Evolutionary conservation across 2,113 vertebrate genomes (phyloP), one percentile per base, ranked within the genome.

Genomic region (Sander vitreus): DNA sequence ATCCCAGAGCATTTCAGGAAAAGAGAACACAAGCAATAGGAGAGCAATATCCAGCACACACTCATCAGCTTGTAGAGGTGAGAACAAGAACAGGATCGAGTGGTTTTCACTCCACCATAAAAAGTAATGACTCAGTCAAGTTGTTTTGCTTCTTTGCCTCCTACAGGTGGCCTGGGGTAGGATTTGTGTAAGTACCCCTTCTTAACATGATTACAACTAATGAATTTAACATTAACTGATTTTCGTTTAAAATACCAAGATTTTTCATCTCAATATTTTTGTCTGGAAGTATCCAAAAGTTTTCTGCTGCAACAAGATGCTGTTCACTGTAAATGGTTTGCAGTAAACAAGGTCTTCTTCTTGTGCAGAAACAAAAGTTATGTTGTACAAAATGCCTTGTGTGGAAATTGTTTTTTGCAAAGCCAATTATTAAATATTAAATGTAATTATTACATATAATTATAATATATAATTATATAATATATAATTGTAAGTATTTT

Each of bases 1-100:
- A 63, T 68, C 67, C 45, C 85, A 86, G 91, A 95, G 91, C 89
- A 87, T 84, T 70, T 89, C 88, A 5, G 78, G 88, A 93, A 85
- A 85, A 84, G 90, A 92, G 68, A 93, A 89, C 87, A 54, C 36
- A 58, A 25, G 45, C 73, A 68, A 64, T 91, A 91, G 87, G 81
- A 60, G 72, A 83, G 89, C 89, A 91, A 92, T 93, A 93, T 93
- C 90, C 93, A 81, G 66, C 68, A 55, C 77, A 78, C 74, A 90
- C 91, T 84, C 47, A 57, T 85, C 87, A 91, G 89, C 82, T 86
- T 54, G 16, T 75, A 85, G 84, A 88, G 68, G 65, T 88, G 85
- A 54, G 23, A 53, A 58, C 27, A 53, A 54, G 23, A 53, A 58
- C 36, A 58, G 33, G 30, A 73, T 51, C 57, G 30, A 84, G 48